Evolutionary conservation across 2,797 vertebrate genomes (phyloP), one percentile per base, ranked within the genome.

Genomic region (Hozukius guyotensis): DNA sequence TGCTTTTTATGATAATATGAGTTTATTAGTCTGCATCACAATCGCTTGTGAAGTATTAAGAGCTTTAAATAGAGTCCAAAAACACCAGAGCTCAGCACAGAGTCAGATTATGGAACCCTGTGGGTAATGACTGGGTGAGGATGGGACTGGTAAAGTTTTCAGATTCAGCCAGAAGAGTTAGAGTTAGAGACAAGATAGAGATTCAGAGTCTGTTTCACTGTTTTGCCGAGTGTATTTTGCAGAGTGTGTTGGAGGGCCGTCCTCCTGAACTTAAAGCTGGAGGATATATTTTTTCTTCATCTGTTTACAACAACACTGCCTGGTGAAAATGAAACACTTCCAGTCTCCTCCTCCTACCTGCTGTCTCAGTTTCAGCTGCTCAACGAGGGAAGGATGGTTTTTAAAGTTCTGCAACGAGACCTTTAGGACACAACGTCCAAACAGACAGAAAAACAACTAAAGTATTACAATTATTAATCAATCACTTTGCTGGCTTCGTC

Each of bases 41-140:
- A n/a, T 11, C 1, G 3, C 29, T 34, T 32, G 5, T 62, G 60
- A 62, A 34, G 31, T 22, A 34, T 63, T 2, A 63, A 63, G 12
- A 63, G 32, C 61, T 63, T 24, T 63, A 63, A 36, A 36, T 63
- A n/a, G 61, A 36, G 61, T 22, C 32, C 61, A 36, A 22, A 53
- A 63, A 24, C 57, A 32, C 0, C 59, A 10, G 29, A 61, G 59
- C 59, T 32, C 59, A 32, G 59, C 59, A 61, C 29, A 31, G 27
- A 49, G 46, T 20, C 16, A n/a, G 18, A n/a, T 32, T 10, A 36
- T 5, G 29, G 10, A n/a, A 61, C 1, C 2, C 0, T 57, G 24
- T 57, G 0, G 55, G 24, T 27, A 57, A 11, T 14, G 24, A 57
- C 14, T 22, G 24, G 24, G 22, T 24, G 12, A 56, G 55, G 24